Evolutionary conservation across 92 coral and sea anemone species (phyloP).

Genomic region (Pocillopora meandrina): DNA sequence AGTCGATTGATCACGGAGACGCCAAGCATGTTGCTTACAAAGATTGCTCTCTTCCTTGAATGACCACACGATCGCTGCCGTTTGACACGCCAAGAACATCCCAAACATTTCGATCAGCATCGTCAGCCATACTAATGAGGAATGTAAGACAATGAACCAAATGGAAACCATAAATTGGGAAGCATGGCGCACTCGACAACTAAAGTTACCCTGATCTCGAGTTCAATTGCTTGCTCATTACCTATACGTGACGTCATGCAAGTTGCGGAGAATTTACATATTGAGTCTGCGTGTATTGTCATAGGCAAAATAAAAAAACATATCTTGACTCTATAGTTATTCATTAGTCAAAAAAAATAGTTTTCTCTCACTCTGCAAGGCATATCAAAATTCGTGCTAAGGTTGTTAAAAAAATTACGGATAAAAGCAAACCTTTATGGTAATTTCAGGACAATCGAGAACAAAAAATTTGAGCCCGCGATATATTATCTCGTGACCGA

Average conservation of each 20-base stretch:
- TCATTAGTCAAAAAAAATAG: too few species aligned
- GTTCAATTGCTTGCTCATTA: constrained; percentile 42
- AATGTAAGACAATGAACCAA: background rate
- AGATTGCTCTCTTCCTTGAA: constrained; percentile 13
- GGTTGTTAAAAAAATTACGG: too few species aligned
- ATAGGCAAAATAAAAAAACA: background rate
- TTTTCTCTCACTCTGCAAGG: too few species aligned
- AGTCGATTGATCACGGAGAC: background rate
- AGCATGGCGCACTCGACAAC: constrained; percentile 9
- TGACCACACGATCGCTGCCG: constrained; percentile 36
- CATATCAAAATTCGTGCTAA: too few species aligned
- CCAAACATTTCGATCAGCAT: constrained; percentile 64
- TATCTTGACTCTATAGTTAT: background rate
- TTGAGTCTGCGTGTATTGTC: background rate
- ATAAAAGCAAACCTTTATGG: too few species aligned
- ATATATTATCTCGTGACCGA: constrained; percentile 36
- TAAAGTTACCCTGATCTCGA: constrained; percentile 6
- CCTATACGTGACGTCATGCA: constrained; percentile 65
- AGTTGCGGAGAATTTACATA: constrained; percentile 41
- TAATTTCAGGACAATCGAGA: background rate
- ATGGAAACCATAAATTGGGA: constrained; percentile 25
- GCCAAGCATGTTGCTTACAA: constrained; percentile 19
- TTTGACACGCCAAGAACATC: constrained; percentile 54
- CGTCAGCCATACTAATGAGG: constrained; percentile 50
- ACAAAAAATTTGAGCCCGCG: constrained; percentile 34